phyloP scores from a whole-genome alignment of 2,113 vertebrate species.

The Alouatta palliata region DNA sequence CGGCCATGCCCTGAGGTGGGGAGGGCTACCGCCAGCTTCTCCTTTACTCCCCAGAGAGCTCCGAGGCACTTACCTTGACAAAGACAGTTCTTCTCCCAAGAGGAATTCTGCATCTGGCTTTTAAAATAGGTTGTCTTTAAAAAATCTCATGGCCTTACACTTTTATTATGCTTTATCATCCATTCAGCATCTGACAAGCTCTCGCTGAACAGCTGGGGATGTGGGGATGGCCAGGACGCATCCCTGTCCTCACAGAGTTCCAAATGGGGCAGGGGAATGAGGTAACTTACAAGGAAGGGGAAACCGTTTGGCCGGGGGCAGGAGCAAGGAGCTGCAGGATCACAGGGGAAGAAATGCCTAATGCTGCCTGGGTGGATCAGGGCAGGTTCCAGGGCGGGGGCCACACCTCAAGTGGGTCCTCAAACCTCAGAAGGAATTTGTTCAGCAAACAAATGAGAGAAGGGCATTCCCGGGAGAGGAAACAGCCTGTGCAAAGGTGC shows the following conservation, averaged over 20 bases:
- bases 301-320: too few relatives aligned
- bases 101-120: conserved; percentile 6
- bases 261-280: background rate
- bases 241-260: background rate
- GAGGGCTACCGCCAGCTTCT: background rate
- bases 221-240: background rate
- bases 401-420: background rate
- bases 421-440: background rate
- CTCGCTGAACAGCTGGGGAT: background rate
- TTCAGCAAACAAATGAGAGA: background rate
- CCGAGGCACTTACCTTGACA: background rate
- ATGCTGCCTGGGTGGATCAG: background rate
- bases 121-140: background rate
- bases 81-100: background rate
- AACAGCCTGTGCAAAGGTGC: accelerated
- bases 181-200: background rate
- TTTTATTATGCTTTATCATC: background rate
- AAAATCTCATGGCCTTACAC: background rate
- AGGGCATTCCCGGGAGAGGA: background rate
- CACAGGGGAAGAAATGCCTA: accelerated
- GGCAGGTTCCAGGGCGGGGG: background rate
- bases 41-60: background rate
- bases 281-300: background rate
- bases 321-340: background rate
- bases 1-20: background rate